Conservation (phyloP, 2,113 vertebrate species). For the Poeciliopsis prolifica region DNA sequence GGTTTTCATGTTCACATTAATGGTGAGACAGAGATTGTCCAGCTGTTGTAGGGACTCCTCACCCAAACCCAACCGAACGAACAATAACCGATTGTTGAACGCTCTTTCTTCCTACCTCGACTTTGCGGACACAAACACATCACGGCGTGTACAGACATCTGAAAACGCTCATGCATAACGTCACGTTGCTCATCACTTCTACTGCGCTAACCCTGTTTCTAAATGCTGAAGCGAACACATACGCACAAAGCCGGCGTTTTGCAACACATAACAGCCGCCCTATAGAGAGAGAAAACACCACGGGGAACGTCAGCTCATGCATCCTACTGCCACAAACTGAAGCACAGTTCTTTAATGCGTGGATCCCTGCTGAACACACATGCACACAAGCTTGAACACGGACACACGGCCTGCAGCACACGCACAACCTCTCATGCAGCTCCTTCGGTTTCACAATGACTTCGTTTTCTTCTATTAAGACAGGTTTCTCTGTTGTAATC, state of each 20-base stretch:
- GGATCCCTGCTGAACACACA: slow-evolving; percentile 32
- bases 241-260: slow-evolving; percentile 53
- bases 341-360: slow-evolving; percentile 36
- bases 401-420: slow-evolving; percentile 37
- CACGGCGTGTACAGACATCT: not conserved
- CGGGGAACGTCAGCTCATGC: slow-evolving; percentile 61
- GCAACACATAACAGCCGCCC: slow-evolving; percentile 61
- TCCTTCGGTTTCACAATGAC: slow-evolving; percentile 24
- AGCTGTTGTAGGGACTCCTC: not conserved
- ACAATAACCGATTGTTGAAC: not conserved
- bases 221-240: slow-evolving; percentile 23
- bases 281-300: slow-evolving; percentile 32
- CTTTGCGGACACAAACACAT: slow-evolving; percentile 3
- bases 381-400: slow-evolving; percentile 26
- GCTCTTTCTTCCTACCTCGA: not conserved
- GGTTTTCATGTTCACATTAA: not conserved
- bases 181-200: slow-evolving; percentile 5
- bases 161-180: slow-evolving; percentile 33
- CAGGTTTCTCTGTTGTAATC: not conserved
- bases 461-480: slow-evolving; percentile 1
- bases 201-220: slow-evolving; percentile 37
- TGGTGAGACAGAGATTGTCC: not conserved
- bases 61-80: not conserved
- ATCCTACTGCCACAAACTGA: slow-evolving; percentile 57
- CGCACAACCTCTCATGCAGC: slow-evolving; percentile 34